Percentiles rank a stretch among this genome's conserved stretches.
Conservation (phyloP, 2,113 vertebrate species). For the Stomatorhinus ivindoensis region DNA sequence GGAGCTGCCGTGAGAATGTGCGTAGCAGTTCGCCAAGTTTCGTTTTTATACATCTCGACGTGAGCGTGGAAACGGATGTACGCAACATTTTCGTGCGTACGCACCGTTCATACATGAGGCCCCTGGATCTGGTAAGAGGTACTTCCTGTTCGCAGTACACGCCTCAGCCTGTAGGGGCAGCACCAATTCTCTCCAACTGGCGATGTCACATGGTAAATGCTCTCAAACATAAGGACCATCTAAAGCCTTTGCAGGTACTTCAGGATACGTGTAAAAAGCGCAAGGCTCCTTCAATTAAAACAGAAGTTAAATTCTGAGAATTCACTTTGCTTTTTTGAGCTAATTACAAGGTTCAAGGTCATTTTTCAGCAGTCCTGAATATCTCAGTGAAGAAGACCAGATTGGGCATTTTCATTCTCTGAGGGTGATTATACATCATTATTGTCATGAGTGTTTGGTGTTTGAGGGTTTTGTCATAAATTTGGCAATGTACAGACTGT, state of each 20-base stretch:
- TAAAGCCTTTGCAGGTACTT: not conserved
- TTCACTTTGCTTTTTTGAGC: not conserved
- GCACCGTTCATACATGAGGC: too few relatives aligned
- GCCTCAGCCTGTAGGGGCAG: not conserved
- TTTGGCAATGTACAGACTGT: not conserved
- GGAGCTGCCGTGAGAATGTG: too few relatives aligned
- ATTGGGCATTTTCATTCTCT: not conserved
- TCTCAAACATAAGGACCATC: not conserved
- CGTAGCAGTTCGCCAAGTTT: too few relatives aligned
- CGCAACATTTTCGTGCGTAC: too few relatives aligned
- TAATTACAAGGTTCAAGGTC: not conserved
- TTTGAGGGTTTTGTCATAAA: not conserved
- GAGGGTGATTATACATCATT: not conserved
- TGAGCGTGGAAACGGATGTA: too few relatives aligned
- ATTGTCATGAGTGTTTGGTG: not conserved
- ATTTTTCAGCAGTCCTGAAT: not conserved
- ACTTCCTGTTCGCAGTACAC: not conserved
- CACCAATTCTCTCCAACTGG: not conserved
- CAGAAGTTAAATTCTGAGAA: not conserved
- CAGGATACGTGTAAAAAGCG: not conserved
- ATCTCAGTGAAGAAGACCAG: not conserved
- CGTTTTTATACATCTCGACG: too few relatives aligned
- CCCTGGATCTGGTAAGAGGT: not conserved
- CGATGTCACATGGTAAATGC: not conserved
- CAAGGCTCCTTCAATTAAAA: not conserved